Percentiles rank a stretch among this genome's conserved stretches.
Conservation (phyloP, 2,888 invertebrate genomes). For the Lithophane ornitopus region DNA sequence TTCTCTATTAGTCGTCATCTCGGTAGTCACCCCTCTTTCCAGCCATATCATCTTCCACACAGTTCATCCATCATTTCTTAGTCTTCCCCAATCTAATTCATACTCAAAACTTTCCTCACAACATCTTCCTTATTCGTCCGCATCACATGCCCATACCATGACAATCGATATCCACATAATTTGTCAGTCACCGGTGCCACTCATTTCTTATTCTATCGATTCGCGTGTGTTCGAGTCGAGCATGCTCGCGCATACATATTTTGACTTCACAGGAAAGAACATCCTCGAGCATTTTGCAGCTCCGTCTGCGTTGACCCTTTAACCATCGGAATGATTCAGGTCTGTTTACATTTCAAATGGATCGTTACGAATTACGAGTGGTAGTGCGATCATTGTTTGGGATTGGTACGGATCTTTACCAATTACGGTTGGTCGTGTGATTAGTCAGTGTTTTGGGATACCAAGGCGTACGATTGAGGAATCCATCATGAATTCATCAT, state of each 20-base stretch:
- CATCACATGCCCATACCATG: not conserved
- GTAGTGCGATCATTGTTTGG: slow-evolving; percentile 22
- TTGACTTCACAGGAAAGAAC: not conserved
- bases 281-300: not conserved
- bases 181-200: not conserved
- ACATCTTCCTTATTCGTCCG: not conserved
- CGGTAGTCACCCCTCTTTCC: not conserved
- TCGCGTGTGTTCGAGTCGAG: not conserved
- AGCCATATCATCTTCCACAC: not conserved
- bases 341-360: slow-evolving; percentile 26
- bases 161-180: not conserved
- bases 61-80: not conserved
- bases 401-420: slow-evolving; percentile 7
- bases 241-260: not conserved
- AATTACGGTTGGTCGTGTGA: not conserved
- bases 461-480: not conserved
- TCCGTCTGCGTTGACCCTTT: not conserved
- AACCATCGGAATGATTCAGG: slow-evolving; percentile 25
- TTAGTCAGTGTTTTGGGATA: not conserved
- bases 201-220: not conserved
- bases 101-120: not conserved
- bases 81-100: not conserved
- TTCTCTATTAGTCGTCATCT: not conserved
- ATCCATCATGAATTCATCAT: not conserved
- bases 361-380: not conserved